phyloP scores from a whole-genome alignment of 2,888 invertebrate genomes.

The Tillus elongatus region DNA sequence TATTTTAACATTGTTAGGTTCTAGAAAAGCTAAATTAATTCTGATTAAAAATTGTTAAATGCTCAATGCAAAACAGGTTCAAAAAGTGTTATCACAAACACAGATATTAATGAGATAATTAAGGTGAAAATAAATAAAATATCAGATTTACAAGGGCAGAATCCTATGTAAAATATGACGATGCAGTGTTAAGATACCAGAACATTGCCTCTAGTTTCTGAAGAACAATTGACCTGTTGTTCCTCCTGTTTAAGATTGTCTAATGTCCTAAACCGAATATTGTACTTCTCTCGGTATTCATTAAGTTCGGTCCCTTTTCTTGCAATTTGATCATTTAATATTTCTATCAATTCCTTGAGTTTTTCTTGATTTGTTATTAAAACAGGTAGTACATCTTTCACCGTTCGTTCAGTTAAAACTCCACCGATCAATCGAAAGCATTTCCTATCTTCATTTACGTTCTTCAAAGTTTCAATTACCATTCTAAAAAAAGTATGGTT shows the following conservation, averaged over 20 bases:
- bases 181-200: constrained; percentile 35
- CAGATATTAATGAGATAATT: too few relatives aligned
- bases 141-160: too few relatives aligned
- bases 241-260: constrained; percentile 45
- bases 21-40: too few relatives aligned
- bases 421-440: constrained; percentile 93
- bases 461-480: constrained; percentile 86
- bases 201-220: constrained; percentile 39
- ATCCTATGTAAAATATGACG: background rate
- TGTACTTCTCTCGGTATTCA: constrained; percentile 82
- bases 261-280: constrained; percentile 69
- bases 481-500: constrained; percentile 55
- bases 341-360: constrained; percentile 68
- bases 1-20: too few relatives aligned
- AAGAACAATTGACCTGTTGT: constrained; percentile 23
- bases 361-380: constrained; percentile 70
- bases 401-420: constrained; percentile 85
- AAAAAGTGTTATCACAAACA: too few relatives aligned
- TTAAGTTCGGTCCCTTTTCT: constrained; percentile 86
- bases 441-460: constrained; percentile 72
- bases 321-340: constrained; percentile 69
- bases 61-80: too few relatives aligned
- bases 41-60: too few relatives aligned
- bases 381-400: constrained; percentile 82
- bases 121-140: too few relatives aligned